Conservation (phyloP, 1,140 invertebrate species). For the Dinothrombium tinctorium region DNA sequence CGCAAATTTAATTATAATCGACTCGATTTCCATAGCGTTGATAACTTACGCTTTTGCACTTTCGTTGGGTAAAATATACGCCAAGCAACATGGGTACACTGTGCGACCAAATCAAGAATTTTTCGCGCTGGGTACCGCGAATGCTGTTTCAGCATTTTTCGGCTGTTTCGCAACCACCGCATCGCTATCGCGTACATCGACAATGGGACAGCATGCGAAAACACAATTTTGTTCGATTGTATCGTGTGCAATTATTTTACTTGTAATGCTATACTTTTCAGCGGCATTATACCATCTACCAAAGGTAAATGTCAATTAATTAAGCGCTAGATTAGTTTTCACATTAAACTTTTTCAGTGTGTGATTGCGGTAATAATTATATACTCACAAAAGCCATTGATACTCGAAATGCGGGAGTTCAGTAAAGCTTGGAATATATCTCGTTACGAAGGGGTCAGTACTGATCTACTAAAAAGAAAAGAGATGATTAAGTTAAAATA, state of each 20-base stretch:
- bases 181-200: slow-evolving; percentile 46
- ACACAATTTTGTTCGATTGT: slow-evolving; percentile 24
- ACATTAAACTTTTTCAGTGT: no score
- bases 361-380: slow-evolving; percentile 27
- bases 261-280: slow-evolving; percentile 27
- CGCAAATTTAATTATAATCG: slow-evolving; percentile 21
- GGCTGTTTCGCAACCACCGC: slow-evolving; percentile 56
- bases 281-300: slow-evolving; percentile 22
- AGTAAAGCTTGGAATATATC: slow-evolving; percentile 21
- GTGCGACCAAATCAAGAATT: slow-evolving; percentile 72
- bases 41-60: slow-evolving; percentile 72
- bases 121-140: slow-evolving; percentile 8
- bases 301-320: no score
- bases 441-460: slow-evolving; percentile 23
- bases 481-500: background rate
- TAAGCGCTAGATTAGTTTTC: no score
- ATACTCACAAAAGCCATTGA: slow-evolving; percentile 24
- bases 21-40: slow-evolving; percentile 29
- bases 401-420: slow-evolving; percentile 23
- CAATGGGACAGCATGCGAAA: background rate
- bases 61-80: slow-evolving; percentile 77
- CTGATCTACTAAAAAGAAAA: background rate
- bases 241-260: slow-evolving; percentile 23
- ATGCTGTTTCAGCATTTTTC: slow-evolving; percentile 42
- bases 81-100: slow-evolving; percentile 60